A percentile compares a stretch with the other conserved stretches of the same genome.
Conservation (phyloP, 2,113 vertebrate species). For the Hiodon alosoides region DNA sequence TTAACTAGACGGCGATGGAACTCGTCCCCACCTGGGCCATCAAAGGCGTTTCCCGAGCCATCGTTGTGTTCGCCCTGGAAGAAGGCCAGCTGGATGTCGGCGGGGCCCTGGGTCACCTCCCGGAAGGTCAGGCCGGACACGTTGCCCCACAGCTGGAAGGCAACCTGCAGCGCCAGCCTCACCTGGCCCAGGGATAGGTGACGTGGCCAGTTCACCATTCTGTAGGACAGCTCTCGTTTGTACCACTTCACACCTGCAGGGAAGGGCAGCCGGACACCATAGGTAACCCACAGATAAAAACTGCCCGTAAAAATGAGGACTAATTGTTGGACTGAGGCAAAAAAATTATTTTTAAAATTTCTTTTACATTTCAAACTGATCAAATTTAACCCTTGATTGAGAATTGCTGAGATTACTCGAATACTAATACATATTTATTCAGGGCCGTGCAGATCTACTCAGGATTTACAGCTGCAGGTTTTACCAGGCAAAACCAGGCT, state of each 20-base stretch:
- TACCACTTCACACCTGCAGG: slow-evolving; percentile 78
- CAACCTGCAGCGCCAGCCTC: slow-evolving; percentile 65
- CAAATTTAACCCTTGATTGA: too few relatives aligned
- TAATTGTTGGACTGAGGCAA: too few relatives aligned
- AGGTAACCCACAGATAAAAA: too few relatives aligned
- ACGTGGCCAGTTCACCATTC: slow-evolving; percentile 83
- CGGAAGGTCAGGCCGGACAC: slow-evolving; percentile 82
- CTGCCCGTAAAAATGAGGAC: too few relatives aligned
- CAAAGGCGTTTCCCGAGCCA: slow-evolving; percentile 85
- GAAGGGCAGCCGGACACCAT: background rate
- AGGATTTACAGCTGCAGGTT: too few relatives aligned
- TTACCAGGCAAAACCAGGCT: too few relatives aligned
- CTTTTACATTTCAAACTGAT: too few relatives aligned
- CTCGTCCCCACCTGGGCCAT: slow-evolving; percentile 81
- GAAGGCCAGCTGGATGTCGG: slow-evolving; percentile 92
- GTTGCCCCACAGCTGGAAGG: slow-evolving; percentile 95
- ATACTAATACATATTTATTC: too few relatives aligned
- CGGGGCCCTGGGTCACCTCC: slow-evolving; percentile 64
- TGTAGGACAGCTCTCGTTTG: slow-evolving; percentile 80
- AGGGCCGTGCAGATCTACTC: too few relatives aligned
- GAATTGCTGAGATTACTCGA: too few relatives aligned
- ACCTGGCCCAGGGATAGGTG: slow-evolving; percentile 72
- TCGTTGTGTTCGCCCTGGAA: slow-evolving; percentile 95
- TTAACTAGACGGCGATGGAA: too few relatives aligned
- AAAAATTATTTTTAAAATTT: too few relatives aligned